These are phyloP conservation scores for Eupithecia inturbata DNA, from an alignment of 2,888 invertebrate species.

Conservation along the genomic window DNA sequence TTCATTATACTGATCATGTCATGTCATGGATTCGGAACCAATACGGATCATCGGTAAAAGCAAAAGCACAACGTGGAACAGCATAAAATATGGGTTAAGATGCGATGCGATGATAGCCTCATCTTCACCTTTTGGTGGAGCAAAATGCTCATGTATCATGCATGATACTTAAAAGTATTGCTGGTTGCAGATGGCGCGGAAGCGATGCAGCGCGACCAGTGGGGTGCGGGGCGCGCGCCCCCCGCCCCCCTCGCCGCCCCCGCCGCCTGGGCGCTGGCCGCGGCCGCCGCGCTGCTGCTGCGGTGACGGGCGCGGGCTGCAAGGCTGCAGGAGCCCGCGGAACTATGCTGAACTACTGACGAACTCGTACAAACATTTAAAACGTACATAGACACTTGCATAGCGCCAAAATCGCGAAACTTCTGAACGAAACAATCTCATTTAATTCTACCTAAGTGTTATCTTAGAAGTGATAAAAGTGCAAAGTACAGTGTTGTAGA, in stretches of 20 bases:
- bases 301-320: not conserved
- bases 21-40: not conserved
- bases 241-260: constrained; percentile 13
- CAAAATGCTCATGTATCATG: not conserved
- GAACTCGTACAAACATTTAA: not conserved
- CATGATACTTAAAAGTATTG: not conserved
- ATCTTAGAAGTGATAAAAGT: not conserved
- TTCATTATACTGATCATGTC: not conserved
- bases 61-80: not conserved
- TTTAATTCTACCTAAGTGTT: not conserved
- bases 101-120: too few species aligned
- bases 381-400: too few species aligned
- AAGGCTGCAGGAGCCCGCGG: too few species aligned
- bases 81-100: not conserved
- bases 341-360: not conserved
- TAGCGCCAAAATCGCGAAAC: not conserved
- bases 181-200: constrained; percentile 73
- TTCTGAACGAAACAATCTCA: not conserved
- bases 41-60: not conserved
- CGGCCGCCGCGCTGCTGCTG: constrained; percentile 19
- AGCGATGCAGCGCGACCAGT: constrained; percentile 87
- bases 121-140: too few species aligned
- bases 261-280: not conserved
- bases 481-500: not conserved
- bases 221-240: constrained; percentile 37